Evolutionary conservation across 2,888 invertebrate genomes (phyloP), one percentile per base, ranked within the genome.

Genomic region (Trichopoda pennipes): DNA sequence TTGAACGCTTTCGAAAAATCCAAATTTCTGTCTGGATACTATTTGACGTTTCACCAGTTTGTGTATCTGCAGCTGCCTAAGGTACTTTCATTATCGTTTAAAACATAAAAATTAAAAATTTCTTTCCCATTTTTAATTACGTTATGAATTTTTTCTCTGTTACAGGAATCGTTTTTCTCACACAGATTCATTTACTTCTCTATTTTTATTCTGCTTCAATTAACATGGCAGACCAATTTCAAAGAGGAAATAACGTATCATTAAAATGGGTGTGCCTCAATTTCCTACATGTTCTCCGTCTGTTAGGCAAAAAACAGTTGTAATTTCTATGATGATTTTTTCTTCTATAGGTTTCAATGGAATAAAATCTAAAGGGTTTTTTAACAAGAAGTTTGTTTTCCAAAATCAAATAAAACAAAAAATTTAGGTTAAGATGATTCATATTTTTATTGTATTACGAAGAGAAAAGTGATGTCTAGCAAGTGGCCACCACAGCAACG

Each of bases 241-340:
- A 61, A 60, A 81, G 17, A 72, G 84, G 84, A 84, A 84, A 84
- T 84, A 76, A 74, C 73, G 76, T 84, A 79, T 84, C 84, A 84
- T 81, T 81, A 84, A 84, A 84, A 64, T 81, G 81, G 84, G 84
- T 84, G 84, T 84, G 84, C 84, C 84, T 84, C 84, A 84, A 84
- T 84, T 79, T 84, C 81, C 84, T 73, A 35, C 53, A 75, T 75
- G 51, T 73, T 60, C 55, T 68, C 21, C 47, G 55, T 47, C 47
- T 8, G 44, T n/a, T 16, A 55, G 61, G 6, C 51, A 23, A 64
- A 64, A n/a, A n/a, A n/a, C n/a, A 55, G 47, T 35, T 55, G 16
- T 56, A 38, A 63, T 63, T 47, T 12, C 28, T 56, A 16, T 47
- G 51, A 58, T 51, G 28, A 19, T 75, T 28, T 17, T 49, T 72